phyloP scores from a whole-genome alignment of 1,140 invertebrate genomes.

The Bombus difficillimus region DNA sequence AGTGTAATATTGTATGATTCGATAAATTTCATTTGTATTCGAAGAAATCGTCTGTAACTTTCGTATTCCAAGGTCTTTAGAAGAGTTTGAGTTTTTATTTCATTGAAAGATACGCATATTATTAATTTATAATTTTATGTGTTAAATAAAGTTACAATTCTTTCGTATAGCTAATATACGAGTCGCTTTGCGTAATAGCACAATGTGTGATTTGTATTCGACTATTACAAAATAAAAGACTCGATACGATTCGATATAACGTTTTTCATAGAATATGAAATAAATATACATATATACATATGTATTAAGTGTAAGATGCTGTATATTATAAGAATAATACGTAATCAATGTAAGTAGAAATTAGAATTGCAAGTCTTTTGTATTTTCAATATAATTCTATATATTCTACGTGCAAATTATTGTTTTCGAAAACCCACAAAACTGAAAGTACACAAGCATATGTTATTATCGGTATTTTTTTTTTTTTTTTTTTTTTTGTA shows the following conservation, averaged over 20 bases:
- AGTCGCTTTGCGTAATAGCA: conserved; percentile 1
- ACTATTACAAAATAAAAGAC: conserved; percentile 23
- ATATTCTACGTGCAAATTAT: background rate
- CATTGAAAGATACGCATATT: background rate
- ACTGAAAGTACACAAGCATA: background rate
- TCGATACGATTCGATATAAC: conserved; percentile 15
- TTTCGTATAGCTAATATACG: conserved; percentile 2
- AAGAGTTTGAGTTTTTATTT: background rate
- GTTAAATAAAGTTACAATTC: background rate
- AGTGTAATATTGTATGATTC: background rate
- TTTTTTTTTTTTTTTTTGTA: background rate
- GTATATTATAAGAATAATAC: conserved; percentile 32
- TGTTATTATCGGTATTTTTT: background rate
- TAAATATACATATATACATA: background rate
- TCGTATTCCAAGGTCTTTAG: background rate
- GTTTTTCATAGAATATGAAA: conserved; percentile 23
- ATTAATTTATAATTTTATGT: background rate
- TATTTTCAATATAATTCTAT: conserved; percentile 53
- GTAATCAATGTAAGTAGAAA: conserved; percentile 38
- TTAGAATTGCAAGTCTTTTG: conserved; percentile 39
- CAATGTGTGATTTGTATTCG: conserved; percentile 29
- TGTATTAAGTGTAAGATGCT: conserved; percentile 34
- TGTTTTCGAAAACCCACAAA: background rate
- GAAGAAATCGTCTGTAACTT: background rate
- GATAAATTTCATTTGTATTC: background rate